phyloP scores from a whole-genome alignment of 2,797 vertebrate genomes.

The Clarias pachynema region DNA sequence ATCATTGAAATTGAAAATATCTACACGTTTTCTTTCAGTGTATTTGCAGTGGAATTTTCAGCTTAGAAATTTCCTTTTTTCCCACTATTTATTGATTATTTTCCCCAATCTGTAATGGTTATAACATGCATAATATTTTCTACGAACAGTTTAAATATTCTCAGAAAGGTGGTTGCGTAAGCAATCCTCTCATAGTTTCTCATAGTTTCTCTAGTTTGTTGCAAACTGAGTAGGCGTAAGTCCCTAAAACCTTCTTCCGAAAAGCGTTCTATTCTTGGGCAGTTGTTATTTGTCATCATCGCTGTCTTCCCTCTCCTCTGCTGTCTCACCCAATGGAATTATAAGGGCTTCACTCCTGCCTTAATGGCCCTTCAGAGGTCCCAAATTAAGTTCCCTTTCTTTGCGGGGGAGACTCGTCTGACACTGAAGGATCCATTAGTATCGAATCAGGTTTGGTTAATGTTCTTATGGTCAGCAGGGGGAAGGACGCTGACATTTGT shows the following conservation, averaged over 20 bases:
- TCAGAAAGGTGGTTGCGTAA: neutral
- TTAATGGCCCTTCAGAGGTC: conserved; percentile 53
- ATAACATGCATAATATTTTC: neutral
- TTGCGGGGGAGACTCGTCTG: conserved; percentile 15
- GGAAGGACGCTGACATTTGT: conserved; percentile 10
- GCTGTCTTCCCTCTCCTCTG: conserved; percentile 36
- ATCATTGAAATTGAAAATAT: neutral
- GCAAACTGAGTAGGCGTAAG: neutral
- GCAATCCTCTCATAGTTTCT: too few relatives aligned
- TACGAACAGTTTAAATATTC: neutral
- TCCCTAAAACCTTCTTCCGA: neutral
- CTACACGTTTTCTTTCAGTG: neutral
- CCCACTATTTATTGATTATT: neutral
- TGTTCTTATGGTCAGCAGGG: conserved; percentile 51
- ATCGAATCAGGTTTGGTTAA: conserved; percentile 51
- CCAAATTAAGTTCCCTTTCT: conserved; percentile 50
- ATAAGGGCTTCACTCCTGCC: conserved; percentile 42
- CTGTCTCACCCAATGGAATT: conserved; percentile 54
- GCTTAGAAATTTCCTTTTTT: neutral
- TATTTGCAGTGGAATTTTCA: neutral
- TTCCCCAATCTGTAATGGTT: too few relatives aligned
- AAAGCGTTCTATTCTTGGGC: neutral
- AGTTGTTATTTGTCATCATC: conserved; percentile 43
- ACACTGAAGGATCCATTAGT: conserved; percentile 47
- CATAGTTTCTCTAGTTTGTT: too few relatives aligned